phyloP scores from a whole-genome alignment of 2,888 invertebrate genomes.

The Sepioteuthis lessoniana region DNA sequence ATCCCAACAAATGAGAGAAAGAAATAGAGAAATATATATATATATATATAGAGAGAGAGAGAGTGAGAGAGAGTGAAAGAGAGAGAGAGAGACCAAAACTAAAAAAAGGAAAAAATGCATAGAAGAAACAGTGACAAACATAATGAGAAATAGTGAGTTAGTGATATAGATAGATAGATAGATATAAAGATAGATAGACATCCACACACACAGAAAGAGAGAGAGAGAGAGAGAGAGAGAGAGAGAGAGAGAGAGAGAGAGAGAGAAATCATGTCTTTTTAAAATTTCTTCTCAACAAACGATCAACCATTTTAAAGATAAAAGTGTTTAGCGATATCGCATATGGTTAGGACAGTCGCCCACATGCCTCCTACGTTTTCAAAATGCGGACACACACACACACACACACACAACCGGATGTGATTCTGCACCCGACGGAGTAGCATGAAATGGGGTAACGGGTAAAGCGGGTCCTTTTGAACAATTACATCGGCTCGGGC shows the following conservation, averaged over 20 bases:
- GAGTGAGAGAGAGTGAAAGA: too few relatives aligned
- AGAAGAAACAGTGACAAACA: not conserved
- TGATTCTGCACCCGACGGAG: not conserved
- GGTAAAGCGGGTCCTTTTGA: constrained; percentile 6
- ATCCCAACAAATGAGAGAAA: too few relatives aligned
- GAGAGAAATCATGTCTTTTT: not conserved
- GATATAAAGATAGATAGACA: not conserved
- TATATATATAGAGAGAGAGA: too few relatives aligned
- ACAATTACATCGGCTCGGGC: not conserved
- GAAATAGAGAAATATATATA: too few relatives aligned
- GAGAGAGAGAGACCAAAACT: too few relatives aligned
- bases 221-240: constrained; percentile 2
- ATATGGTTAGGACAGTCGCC: not conserved
- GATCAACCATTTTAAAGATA: not conserved
- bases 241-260: not conserved
- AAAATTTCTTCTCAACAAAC: not conserved
- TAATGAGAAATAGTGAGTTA: not conserved
- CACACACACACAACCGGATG: not conserved
- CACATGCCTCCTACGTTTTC: not conserved
- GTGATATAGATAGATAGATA: not conserved
- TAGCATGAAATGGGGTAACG: not conserved
- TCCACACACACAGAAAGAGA: too few relatives aligned
- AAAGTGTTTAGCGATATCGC: constrained; percentile 5
- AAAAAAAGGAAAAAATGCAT: too few relatives aligned
- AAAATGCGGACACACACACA: not conserved